Percentiles rank a stretch among this genome's conserved stretches.
phyloP scores from a whole-genome alignment of 1,140 invertebrate genomes.

The Macrosteles quadrilineatus region DNA sequence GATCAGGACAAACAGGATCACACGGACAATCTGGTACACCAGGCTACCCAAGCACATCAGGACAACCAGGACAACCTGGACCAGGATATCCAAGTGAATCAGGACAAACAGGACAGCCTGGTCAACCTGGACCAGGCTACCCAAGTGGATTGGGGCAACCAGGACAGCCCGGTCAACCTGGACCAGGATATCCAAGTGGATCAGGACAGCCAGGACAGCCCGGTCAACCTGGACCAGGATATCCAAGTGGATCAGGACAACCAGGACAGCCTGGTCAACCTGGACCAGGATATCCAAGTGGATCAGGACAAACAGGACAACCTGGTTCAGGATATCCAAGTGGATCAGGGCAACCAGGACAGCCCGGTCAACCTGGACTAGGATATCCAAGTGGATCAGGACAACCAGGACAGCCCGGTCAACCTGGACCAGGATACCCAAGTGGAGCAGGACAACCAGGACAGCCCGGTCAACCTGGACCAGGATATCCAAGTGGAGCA shows the following conservation, averaged over 20 bases:
- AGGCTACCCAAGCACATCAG: conserved; percentile 34
- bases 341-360: conserved; percentile 36
- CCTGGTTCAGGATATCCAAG: conserved; percentile 33
- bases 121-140: conserved; percentile 33
- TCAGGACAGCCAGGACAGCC: conserved; percentile 38
- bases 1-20: conserved; percentile 39
- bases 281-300: conserved; percentile 32
- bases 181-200: conserved; percentile 37
- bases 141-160: conserved; percentile 32
- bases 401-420: conserved; percentile 41
- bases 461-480: conserved; percentile 38
- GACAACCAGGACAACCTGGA: conserved; percentile 38
- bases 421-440: conserved; percentile 41
- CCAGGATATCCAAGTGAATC: conserved; percentile 34
- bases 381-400: too few relatives aligned
- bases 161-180: conserved; percentile 34
- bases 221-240: conserved; percentile 37
- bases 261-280: conserved; percentile 31
- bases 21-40: conserved; percentile 44
- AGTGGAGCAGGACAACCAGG: conserved; percentile 39
- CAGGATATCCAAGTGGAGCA: conserved; percentile 28
- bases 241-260: conserved; percentile 18
- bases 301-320: conserved; percentile 35
- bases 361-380: conserved; percentile 32
- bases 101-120: conserved; percentile 29